Evolutionary conservation across 1,140 invertebrate genomes (phyloP), one percentile per base, ranked within the genome.

Genomic region (Drosophila mayri): DNA sequence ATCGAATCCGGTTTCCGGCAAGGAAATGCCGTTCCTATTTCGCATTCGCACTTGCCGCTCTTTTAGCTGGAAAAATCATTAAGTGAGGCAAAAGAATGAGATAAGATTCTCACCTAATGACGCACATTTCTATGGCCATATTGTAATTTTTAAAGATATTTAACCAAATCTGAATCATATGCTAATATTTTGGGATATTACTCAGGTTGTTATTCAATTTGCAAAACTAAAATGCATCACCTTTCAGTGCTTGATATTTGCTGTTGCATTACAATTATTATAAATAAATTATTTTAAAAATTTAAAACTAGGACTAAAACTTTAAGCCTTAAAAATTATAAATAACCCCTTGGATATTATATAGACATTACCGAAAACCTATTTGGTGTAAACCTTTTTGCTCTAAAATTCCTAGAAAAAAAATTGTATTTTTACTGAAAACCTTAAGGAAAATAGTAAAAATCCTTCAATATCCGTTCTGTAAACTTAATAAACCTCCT

Each of bases 1-100:
- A 49, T 20, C 41, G 65, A 37, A 37, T 71, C 66, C 58, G 38
- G 38, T 49, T 71, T 59, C 67, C 65, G 68, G 41, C 32, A 22
- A 14, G 22, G n/a, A 38, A 41, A 70, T 67, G 22, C 63, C 63
- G 32, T 70, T 67, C 32, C 40, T 49, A 55, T 70, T 70, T 70
- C 63, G 63, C 47, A 55, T 55, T 66, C 38, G 62, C 22, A 37
- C 16, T 62, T 41, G 43, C n/a, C n/a, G n/a, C n/a, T n/a, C n/a
- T n/a, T n/a, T 54, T 44, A 30, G n/a, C 49, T 54, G 47, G 38
- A 44, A 70, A 46, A 20, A 1, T 38, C 43, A 44, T 32, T 12
- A 35, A 25, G 32, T 63, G 46, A 25, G 37, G 66, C 30, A 35
- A 52, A 52, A 49, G 11, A 22, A 3, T 38, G 22, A 25, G 66